Base-by-base conservation (phyloP, 2,888 invertebrate genomes). In the Melipona beecheii region DNA sequence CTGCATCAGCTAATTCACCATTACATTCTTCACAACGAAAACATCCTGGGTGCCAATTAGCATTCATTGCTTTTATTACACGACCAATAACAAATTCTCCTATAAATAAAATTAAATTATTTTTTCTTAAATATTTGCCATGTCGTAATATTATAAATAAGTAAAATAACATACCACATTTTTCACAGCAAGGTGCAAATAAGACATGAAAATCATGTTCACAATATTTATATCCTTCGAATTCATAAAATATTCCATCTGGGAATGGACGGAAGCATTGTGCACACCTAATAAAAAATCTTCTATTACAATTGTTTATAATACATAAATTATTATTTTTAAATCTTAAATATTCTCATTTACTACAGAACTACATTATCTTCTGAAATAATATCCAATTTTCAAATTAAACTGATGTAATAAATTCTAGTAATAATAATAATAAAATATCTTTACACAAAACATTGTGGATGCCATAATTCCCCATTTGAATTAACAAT, bases 1-100 rank as follows among this genome's bases (percentile, higher is more conserved):
- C 99, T 72, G 98, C 97, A 95, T 99, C 99, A 0, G 99, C 99
- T 88, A 99, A 95, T 94, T 98, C 98, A 83, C 97, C 96, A 89
- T 96, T 96, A 94, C 99, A 99, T 94, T 98, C 96, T 94, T 99
- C 98, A 93, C 99, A 99, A 36, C 98, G 97, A 96, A 99, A 99
- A 94, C 99, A 99, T 83, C 97, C 96, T 2, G 99, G 99, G 95
- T 99, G 99, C 99, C 99, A 99, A 94, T 98, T 99, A 54, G 98
- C 97, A 93, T 99, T 99, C 99, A 99, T 99, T 0, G 99, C 99
- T 95, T 99, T 99, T 93, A 99, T 99, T 68, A 99, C 99, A 80
- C 99, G 97, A 0, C 99, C 99, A 93, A 99, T 98, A 83, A 99
- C 98, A 94, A 99, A 99, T 95, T 99, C 99, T 43, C 97, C 97